These are phyloP conservation scores for Scopus umbretta DNA, from an alignment of 2,113 vertebrate genomes.

Conservation along the genomic window DNA sequence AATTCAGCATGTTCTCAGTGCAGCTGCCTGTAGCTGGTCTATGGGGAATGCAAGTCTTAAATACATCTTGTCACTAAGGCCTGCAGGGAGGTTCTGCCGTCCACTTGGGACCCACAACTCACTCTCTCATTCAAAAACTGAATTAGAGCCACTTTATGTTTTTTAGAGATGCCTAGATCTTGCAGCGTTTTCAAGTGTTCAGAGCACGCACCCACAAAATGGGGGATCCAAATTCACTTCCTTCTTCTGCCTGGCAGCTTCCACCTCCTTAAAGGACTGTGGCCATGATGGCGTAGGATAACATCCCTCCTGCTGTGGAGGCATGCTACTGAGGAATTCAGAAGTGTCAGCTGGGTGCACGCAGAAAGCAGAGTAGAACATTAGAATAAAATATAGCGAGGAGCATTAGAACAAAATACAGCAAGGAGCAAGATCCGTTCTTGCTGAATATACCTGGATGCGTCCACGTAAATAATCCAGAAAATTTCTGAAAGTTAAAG, in stretches of 20 bases:
- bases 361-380: neutral
- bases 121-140: neutral
- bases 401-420: neutral
- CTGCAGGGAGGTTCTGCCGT: neutral
- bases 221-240: neutral
- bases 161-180: neutral
- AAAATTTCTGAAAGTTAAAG: neutral
- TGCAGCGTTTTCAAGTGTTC: neutral
- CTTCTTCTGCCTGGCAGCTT: neutral
- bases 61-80: neutral
- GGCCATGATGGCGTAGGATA: neutral
- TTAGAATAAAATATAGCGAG: neutral
- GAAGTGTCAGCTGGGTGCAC: neutral
- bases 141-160: neutral
- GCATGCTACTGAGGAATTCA: neutral
- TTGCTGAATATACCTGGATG: neutral
- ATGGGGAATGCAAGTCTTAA: neutral
- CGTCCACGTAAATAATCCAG: neutral
- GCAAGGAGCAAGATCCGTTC: neutral
- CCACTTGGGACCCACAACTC: neutral
- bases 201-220: accelerated
- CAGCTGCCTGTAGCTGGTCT: neutral
- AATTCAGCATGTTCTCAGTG: accelerated
- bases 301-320: neutral
- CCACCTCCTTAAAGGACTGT: neutral